phyloP scores from a whole-genome alignment of 64 coral and sea anemone species.

The Pocillopora verrucosa region DNA sequence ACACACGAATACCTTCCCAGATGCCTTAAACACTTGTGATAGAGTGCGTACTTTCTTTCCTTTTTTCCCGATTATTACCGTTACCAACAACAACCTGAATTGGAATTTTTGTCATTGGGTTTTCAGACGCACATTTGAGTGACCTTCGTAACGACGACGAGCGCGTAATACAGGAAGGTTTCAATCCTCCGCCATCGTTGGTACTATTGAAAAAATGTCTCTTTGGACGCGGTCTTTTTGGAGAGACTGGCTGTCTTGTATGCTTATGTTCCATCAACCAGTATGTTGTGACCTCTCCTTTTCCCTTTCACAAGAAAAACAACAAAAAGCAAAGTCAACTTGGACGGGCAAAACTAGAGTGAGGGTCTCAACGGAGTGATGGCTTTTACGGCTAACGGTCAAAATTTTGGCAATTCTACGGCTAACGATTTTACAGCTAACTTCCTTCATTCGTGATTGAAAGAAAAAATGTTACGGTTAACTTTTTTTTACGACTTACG shows the following conservation, averaged over 20 bases:
- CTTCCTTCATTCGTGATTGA: no score
- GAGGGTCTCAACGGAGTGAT: not conserved
- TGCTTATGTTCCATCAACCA: constrained; percentile 27
- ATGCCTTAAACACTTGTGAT: constrained; percentile 2
- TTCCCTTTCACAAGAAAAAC: constrained; percentile 28
- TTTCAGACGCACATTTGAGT: constrained; percentile 5
- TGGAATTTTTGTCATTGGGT: not conserved
- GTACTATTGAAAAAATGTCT: not conserved
- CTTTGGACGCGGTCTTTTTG: not conserved
- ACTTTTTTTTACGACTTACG: no score
- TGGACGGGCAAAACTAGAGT: not conserved
- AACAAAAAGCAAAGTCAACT: not conserved
- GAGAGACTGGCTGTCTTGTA: not conserved
- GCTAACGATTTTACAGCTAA: no score
- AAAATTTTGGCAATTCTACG: no score
- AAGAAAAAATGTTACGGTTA: no score
- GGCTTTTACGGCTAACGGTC: no score
- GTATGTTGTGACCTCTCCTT: constrained; percentile 37
- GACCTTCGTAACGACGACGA: constrained; percentile 11
- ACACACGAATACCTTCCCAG: not conserved
- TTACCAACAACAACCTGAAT: not conserved
- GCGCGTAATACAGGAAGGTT: not conserved
- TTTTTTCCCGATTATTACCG: not conserved
- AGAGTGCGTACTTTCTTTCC: constrained; percentile 2
- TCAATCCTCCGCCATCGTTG: not conserved